Conservation (phyloP, 2,797 vertebrate genomes). For the Triplophysa bombifrons region DNA sequence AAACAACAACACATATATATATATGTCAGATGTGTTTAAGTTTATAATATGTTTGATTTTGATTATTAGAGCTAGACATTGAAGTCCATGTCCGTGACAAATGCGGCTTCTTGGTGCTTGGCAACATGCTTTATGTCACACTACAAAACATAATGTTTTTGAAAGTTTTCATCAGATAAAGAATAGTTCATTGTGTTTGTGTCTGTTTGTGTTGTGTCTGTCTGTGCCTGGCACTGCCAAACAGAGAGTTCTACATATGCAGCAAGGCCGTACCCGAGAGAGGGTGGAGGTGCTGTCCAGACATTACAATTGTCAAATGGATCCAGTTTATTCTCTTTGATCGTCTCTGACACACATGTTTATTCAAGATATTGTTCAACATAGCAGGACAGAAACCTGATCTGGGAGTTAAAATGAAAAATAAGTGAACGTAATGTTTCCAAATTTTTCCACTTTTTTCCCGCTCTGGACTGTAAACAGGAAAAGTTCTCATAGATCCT, state of each 20-base stretch:
- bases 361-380: background rate
- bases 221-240: conserved; percentile 70
- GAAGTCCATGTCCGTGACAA: background rate
- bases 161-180: conserved; percentile 14
- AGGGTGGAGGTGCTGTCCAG: conserved; percentile 3
- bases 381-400: background rate
- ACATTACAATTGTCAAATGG: conserved; percentile 17
- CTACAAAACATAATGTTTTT: background rate
- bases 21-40: background rate
- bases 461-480: conserved; percentile 3
- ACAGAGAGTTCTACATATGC: conserved; percentile 36
- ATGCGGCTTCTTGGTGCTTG: background rate
- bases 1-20: background rate
- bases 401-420: background rate
- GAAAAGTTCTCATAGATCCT: conserved; percentile 6
- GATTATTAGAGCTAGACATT: background rate
- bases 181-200: conserved; percentile 52
- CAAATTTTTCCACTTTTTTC: background rate
- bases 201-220: conserved; percentile 67
- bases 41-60: conserved; percentile 2
- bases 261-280: conserved; percentile 2
- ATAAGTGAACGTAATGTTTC: background rate
- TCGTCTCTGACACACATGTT: background rate
- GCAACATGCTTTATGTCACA: background rate
- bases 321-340: conserved; percentile 11